Conservation (phyloP, 2,888 invertebrate genomes). For the Aphodius granarius region DNA sequence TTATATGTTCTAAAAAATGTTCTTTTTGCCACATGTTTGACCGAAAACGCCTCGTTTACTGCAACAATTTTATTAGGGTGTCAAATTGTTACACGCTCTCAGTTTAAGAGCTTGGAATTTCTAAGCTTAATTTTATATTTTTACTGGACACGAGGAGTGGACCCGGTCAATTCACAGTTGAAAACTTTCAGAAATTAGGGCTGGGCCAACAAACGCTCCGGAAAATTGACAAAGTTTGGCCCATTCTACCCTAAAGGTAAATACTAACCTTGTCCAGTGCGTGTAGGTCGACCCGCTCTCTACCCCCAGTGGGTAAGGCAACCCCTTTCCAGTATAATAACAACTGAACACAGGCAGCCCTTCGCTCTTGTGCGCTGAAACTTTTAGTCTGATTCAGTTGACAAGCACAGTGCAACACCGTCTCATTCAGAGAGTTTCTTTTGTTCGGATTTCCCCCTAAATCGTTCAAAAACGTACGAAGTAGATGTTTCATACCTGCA, state of each 20-base stretch:
- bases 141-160: too few species aligned
- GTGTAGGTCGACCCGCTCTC: slow-evolving; percentile 61
- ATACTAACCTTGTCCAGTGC: slow-evolving; percentile 61
- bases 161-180: background rate
- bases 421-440: slow-evolving; percentile 65
- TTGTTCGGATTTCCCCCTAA: slow-evolving; percentile 70
- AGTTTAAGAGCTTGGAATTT: too few species aligned
- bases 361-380: slow-evolving; percentile 59
- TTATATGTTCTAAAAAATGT: too few species aligned
- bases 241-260: background rate
- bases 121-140: too few species aligned
- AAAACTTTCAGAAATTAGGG: background rate
- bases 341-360: slow-evolving; percentile 64
- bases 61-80: too few species aligned
- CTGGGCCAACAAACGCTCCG: background rate
- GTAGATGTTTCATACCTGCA: slow-evolving; percentile 59
- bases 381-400: slow-evolving; percentile 55
- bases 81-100: too few species aligned
- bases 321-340: slow-evolving; percentile 65
- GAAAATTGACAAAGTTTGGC: background rate
- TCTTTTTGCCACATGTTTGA: too few species aligned
- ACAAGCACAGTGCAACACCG: slow-evolving; percentile 65
- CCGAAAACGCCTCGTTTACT: too few species aligned
- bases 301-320: slow-evolving; percentile 56
- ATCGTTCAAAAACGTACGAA: slow-evolving; percentile 65